Conservation (phyloP, 1,140 invertebrate species). For the Trachelipus rathkii region DNA sequence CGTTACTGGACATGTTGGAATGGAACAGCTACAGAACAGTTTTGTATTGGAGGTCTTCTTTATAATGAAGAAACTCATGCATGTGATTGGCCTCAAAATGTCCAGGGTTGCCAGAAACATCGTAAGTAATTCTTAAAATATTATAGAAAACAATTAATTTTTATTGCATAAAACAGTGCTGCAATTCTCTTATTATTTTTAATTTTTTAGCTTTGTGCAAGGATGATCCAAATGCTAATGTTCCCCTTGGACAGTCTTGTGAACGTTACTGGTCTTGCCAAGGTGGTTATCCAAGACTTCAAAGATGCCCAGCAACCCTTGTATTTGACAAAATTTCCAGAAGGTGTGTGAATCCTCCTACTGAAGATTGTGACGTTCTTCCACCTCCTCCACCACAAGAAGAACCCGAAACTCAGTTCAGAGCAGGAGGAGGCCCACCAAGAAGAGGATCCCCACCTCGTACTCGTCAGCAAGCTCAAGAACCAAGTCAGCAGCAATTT, state of each 20-base stretch:
- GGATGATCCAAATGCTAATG: slow-evolving; percentile 74
- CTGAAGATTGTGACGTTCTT: slow-evolving; percentile 70
- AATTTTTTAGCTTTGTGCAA: slow-evolving; percentile 72
- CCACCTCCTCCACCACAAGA: slow-evolving; percentile 28
- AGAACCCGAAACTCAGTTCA: slow-evolving; percentile 21
- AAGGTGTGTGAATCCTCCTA: slow-evolving; percentile 79
- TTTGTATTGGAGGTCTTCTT: slow-evolving; percentile 84
- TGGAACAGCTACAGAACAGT: slow-evolving; percentile 82
- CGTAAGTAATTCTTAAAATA: slow-evolving; percentile 61
- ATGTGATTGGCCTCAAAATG: slow-evolving; percentile 90
- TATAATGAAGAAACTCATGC: slow-evolving; percentile 86
- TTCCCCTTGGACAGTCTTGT: slow-evolving; percentile 78
- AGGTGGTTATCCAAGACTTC: slow-evolving; percentile 82
- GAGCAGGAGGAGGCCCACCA: slow-evolving; percentile 21
- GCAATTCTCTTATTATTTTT: slow-evolving; percentile 9
- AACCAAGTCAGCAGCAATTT: slow-evolving; percentile 4
- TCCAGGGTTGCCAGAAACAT: slow-evolving; percentile 86
- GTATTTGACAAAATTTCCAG: slow-evolving; percentile 79
- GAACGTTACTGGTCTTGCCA: slow-evolving; percentile 91
- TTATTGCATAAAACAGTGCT: neutral
- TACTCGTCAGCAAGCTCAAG: slow-evolving; percentile 1
- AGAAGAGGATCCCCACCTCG: slow-evolving; percentile 20
- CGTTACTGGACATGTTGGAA: slow-evolving; percentile 94
- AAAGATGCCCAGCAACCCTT: slow-evolving; percentile 81
- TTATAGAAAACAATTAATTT: neutral